Percentiles rank a stretch among this genome's conserved stretches.
phyloP scores from a whole-genome alignment of 2,888 invertebrate species.

The Pristionchus arcanus region DNA sequence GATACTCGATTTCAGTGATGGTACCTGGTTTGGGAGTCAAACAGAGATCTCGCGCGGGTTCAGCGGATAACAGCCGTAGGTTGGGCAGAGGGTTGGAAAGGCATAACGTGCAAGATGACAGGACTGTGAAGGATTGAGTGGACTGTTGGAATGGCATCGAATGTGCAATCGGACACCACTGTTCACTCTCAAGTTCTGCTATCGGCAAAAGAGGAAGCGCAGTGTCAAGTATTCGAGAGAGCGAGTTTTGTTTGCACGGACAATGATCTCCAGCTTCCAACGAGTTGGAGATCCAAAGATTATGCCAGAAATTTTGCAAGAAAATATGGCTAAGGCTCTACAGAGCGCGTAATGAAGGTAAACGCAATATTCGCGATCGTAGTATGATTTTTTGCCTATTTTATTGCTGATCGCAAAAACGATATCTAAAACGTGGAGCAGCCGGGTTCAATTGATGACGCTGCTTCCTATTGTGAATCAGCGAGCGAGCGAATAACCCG shows the following conservation, averaged over 20 bases:
- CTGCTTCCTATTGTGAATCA: too few species aligned
- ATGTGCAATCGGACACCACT: not conserved
- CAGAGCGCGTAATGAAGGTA: too few species aligned
- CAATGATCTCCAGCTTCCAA: too few species aligned
- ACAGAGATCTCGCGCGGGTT: not conserved
- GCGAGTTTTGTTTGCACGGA: not conserved
- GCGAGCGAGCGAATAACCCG: not conserved
- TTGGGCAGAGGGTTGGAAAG: not conserved
- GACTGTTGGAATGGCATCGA: not conserved
- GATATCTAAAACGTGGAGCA: too few species aligned
- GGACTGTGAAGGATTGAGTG: not conserved
- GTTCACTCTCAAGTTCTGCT: not conserved
- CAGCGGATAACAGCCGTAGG: not conserved
- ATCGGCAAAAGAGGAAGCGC: not conserved
- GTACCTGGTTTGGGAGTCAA: not conserved
- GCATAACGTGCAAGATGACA: not conserved
- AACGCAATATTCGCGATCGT: too few species aligned
- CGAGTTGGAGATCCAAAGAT: too few species aligned
- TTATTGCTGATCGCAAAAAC: too few species aligned
- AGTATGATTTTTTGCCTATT: too few species aligned
- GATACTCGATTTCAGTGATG: not conserved
- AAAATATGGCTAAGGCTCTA: too few species aligned
- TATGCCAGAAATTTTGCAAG: too few species aligned
- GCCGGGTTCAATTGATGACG: too few species aligned
- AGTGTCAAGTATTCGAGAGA: not conserved